Evolutionary conservation across 2,888 invertebrate species (phyloP).

Genomic region (Dryomyza anilis): DNA sequence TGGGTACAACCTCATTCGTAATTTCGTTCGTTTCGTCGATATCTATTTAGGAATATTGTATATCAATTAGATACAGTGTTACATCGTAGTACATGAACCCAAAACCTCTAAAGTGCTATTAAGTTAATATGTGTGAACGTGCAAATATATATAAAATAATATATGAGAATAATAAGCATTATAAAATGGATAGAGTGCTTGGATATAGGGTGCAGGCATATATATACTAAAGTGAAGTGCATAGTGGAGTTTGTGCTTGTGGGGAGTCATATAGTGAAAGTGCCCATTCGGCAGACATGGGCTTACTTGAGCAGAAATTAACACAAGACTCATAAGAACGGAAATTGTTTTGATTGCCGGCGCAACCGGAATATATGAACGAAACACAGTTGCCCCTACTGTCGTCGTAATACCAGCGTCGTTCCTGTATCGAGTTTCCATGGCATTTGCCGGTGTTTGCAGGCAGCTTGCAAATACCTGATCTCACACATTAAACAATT

Average conservation of each 20-base stretch:
- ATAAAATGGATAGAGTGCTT: background rate
- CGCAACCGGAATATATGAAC: conserved; percentile 87
- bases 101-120: conserved; percentile 3
- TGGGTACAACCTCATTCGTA: conserved; percentile 49
- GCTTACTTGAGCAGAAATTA: conserved; percentile 65
- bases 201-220: conserved; percentile 14
- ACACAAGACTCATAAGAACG: conserved; percentile 73
- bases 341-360: conserved; percentile 87
- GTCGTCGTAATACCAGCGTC: conserved; percentile 77
- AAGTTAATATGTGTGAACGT: conserved; percentile 10
- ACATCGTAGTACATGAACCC: background rate
- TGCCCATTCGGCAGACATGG: conserved; percentile 40
- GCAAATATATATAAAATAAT: conserved; percentile 24
- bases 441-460: conserved; percentile 69
- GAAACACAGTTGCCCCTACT: conserved; percentile 72
- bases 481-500: conserved; percentile 47
- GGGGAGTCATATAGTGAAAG: too few species aligned
- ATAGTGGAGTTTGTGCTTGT: too few species aligned
- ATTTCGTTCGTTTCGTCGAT: conserved; percentile 37
- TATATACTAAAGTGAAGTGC: conserved; percentile 18
- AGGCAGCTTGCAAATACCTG: conserved; percentile 71
- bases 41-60: background rate
- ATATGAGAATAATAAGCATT: too few species aligned
- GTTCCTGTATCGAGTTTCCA: conserved; percentile 53
- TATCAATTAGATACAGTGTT: background rate